Evolutionary conservation across 2,113 vertebrate species (phyloP).

Genomic region (Chunga burmeisteri): DNA sequence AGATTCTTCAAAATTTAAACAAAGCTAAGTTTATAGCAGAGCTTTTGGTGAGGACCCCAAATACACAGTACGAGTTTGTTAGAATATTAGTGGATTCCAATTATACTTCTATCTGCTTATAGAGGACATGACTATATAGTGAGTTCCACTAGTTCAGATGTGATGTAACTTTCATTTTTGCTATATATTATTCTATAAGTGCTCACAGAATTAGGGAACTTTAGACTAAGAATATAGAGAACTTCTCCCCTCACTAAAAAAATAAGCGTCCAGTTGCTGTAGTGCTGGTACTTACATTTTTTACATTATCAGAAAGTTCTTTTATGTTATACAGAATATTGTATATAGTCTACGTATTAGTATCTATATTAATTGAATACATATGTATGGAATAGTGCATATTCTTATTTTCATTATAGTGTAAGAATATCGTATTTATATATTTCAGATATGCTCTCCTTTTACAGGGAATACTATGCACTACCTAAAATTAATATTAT

Average conservation of each 20-base stretch:
- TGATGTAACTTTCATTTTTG: not conserved
- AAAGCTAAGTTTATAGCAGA: not conserved
- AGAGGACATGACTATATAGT: not conserved
- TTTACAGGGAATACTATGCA: not conserved
- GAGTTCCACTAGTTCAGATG: not conserved
- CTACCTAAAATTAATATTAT: not conserved
- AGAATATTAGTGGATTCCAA: not conserved
- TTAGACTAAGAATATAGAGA: not conserved
- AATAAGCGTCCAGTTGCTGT: fast-evolving
- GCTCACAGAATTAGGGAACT: not conserved
- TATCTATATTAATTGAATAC: not conserved
- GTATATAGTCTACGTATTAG: not conserved
- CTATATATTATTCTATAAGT: not conserved
- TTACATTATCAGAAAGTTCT: not conserved
- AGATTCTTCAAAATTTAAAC: not conserved
- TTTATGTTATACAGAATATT: not conserved
- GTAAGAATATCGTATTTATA: not conserved
- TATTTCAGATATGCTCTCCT: not conserved
- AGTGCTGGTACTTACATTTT: not conserved
- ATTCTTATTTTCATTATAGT: not conserved
- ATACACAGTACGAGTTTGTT: not conserved
- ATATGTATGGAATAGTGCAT: not conserved
- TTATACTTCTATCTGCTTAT: not conserved
- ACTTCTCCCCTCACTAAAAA: not conserved
- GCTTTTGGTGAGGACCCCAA: not conserved